A percentile compares a stretch with the other conserved stretches of the same genome.
Evolutionary conservation across 2,888 invertebrate genomes (phyloP).

Genomic region (Caenorhabditis japonica): DNA sequence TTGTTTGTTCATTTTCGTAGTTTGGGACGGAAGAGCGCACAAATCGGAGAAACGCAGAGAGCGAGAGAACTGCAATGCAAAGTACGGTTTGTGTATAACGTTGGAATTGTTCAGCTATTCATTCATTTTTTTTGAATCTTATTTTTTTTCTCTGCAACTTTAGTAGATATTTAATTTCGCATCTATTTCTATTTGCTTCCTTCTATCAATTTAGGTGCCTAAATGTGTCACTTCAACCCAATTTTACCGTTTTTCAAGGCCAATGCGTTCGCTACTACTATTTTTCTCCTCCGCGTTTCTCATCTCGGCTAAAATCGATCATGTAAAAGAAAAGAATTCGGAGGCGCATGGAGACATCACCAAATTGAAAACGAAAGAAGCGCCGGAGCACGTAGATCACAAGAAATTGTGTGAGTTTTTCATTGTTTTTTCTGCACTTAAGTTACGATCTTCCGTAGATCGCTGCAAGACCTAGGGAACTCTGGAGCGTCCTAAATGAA

Average conservation of each 20-base stretch:
- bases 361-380: slow-evolving; percentile 45
- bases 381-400: slow-evolving; percentile 46
- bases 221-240: neutral
- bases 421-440: neutral
- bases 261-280: slow-evolving; percentile 6
- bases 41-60: slow-evolving; percentile 16
- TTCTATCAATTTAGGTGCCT: too few species aligned
- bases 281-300: too few species aligned
- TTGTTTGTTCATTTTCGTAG: slow-evolving; percentile 1
- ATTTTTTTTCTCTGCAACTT: too few species aligned
- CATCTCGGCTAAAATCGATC: slow-evolving; percentile 37
- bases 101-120: neutral
- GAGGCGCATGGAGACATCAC: slow-evolving; percentile 42
- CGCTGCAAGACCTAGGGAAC: too few species aligned
- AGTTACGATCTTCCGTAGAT: too few species aligned
- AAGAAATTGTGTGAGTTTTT: slow-evolving; percentile 40
- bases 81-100: neutral
- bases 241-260: neutral
- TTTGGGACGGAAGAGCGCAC: neutral
- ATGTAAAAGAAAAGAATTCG: slow-evolving; percentile 32
- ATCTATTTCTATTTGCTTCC: too few species aligned
- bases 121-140: too few species aligned
- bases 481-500: too few species aligned
- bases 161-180: too few species aligned
- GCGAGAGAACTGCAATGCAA: neutral